A percentile compares a stretch with the other conserved stretches of the same genome.
Conservation (phyloP, 2,797 vertebrate species). For the Toxotes lorentzi region DNA sequence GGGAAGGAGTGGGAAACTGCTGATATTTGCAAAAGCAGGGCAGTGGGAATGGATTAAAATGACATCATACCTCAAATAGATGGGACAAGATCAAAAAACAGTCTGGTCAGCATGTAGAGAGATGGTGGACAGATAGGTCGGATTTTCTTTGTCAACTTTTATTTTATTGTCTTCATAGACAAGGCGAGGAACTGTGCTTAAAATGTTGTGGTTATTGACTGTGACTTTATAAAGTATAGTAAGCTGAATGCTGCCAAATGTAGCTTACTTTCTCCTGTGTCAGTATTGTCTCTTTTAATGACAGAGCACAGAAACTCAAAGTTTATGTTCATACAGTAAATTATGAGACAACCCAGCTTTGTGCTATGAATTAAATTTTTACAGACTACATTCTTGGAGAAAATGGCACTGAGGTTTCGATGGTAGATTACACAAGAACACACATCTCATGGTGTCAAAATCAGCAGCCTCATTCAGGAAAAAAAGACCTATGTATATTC, state of each 20-base stretch:
- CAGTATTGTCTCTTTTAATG: neutral
- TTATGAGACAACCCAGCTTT: neutral
- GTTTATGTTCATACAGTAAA: neutral
- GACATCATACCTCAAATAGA: constrained; percentile 23
- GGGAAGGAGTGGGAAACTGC: constrained; percentile 37
- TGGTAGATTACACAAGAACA: neutral
- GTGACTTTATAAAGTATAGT: neutral
- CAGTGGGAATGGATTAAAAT: constrained; percentile 22
- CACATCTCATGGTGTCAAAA: neutral
- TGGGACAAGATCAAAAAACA: constrained; percentile 25
- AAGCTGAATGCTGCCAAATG: too few species aligned
- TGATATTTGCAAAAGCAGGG: constrained; percentile 49
- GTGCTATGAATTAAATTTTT: neutral
- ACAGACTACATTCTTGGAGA: neutral
- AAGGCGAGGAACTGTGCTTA: neutral
- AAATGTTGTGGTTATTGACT: neutral
- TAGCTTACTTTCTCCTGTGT: neutral
- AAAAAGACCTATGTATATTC: neutral
- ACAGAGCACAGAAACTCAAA: neutral
- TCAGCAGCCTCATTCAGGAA: neutral
- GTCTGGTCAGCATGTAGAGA: constrained; percentile 40
- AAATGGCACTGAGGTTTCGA: neutral
- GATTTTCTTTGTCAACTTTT: constrained; percentile 7
- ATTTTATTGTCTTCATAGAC: neutral
- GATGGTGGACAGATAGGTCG: constrained; percentile 2